These are phyloP conservation scores for Sebastes trivittatus DNA, from an alignment of 2,797 vertebrate species.

Conservation along the genomic window DNA sequence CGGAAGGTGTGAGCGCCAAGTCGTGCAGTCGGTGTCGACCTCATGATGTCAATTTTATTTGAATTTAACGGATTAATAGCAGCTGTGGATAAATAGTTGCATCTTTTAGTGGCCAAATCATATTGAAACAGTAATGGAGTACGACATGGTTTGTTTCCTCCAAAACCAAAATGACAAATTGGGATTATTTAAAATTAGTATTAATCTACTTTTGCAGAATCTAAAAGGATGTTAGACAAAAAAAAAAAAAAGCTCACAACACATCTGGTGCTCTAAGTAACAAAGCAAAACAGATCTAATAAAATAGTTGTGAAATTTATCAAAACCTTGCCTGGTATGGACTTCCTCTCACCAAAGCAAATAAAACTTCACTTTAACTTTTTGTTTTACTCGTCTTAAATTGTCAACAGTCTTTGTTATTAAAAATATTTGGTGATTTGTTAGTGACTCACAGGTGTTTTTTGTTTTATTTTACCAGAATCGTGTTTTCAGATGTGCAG, in stretches of 20 bases:
- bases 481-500: constrained; percentile 28
- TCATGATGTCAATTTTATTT: not conserved
- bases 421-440: not conserved
- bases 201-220: not conserved
- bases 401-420: not conserved
- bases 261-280: not conserved
- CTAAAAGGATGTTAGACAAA: not conserved
- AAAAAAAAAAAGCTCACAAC: not conserved
- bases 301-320: not conserved
- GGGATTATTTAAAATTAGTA: not conserved
- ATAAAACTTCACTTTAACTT: not conserved
- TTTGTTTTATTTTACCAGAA: not conserved
- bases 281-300: not conserved
- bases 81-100: not conserved
- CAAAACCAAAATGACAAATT: not conserved
- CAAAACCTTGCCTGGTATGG: not conserved
- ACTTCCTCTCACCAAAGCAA: not conserved
- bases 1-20: not conserved
- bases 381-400: not conserved
- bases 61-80: not conserved
- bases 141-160: not conserved
- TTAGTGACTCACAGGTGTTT: not conserved
- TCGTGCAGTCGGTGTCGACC: not conserved
- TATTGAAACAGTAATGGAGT: not conserved
- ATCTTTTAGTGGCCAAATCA: not conserved